Evolutionary conservation across 2,113 vertebrate species (phyloP), one percentile per base, ranked within the genome.

Genomic region (Platysteira castanea): DNA sequence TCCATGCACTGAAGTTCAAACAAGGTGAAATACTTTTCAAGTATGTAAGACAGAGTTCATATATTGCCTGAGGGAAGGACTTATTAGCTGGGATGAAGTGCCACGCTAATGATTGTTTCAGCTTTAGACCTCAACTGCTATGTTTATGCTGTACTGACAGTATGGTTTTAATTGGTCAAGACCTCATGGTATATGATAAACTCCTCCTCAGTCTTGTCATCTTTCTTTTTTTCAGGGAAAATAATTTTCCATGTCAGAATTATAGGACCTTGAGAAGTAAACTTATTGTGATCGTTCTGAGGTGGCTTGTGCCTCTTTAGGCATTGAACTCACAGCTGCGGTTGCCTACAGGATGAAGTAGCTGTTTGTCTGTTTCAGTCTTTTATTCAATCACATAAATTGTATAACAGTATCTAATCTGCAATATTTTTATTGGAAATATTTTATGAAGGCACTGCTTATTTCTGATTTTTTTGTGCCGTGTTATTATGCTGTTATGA

Each of bases 1-100:
- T 20, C 23, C 9, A 2, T 30, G 14, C 44, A 16, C 73, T 81
- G 37, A 44, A 84, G 22, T 57, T 69, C 21, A 35, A 60, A n/a
- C 2, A 42, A 37, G 19, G 30, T 5, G 0, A 37, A 87, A n/a
- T 26, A 42, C 26, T 14, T 74, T 44, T 67, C 17, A 57, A 6
- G 21, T 61, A 5, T 0, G 0, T 33, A 41, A 30, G 41, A 24
- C 37, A 11, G 18, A 28, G 8, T 26, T 78, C 2, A 1, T 73
- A 2, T 42, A 18, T 85, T 90, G 30, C 42, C 11, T 35, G 15
- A 68, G 39, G 35, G 65, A 50, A 63, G 9, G 13, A 46, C 8
- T 37, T 84, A 20, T 0, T 61, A 17, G 20, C 23, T 61, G 61
- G 64, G 15, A 31, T 63, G 6, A 67, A 59, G 9, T 63, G 33